phyloP scores from a whole-genome alignment of 1,140 invertebrate genomes.

The Hypothenemus hampei region DNA sequence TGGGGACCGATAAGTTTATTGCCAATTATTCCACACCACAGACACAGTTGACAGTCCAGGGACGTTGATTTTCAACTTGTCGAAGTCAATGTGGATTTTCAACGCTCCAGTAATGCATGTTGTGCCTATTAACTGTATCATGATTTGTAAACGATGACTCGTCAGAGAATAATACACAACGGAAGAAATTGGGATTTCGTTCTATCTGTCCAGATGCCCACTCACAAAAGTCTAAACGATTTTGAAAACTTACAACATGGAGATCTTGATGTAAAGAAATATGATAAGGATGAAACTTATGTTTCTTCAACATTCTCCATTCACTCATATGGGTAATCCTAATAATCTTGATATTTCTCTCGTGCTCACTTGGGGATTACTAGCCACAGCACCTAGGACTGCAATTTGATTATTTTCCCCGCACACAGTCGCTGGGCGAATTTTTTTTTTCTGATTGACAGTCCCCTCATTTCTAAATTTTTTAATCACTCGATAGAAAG shows the following conservation, averaged over 20 bases:
- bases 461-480: background rate
- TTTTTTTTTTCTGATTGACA: conserved; percentile 2
- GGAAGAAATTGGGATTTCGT: background rate
- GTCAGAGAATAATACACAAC: background rate
- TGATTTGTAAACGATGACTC: background rate
- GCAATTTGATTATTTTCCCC: background rate
- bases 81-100: background rate
- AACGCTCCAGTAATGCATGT: background rate
- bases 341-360: background rate
- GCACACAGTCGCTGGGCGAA: background rate
- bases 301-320: background rate
- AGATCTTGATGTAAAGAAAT: background rate
- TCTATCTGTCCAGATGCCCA: background rate
- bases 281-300: conserved; percentile 2
- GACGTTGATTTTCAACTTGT: conserved; percentile 6
- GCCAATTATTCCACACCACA: conserved; percentile 12
- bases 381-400: conserved; percentile 3
- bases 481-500: background rate
- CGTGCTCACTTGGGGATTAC: background rate
- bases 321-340: conserved; percentile 1
- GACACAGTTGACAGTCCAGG: conserved; percentile 5
- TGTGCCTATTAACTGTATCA: background rate
- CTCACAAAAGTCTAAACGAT: background rate
- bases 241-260: background rate
- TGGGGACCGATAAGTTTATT: conserved; percentile 1